These are phyloP conservation scores for Caenorhabditis wallacei DNA, from an alignment of 2,888 invertebrate species.

Conservation along the genomic window DNA sequence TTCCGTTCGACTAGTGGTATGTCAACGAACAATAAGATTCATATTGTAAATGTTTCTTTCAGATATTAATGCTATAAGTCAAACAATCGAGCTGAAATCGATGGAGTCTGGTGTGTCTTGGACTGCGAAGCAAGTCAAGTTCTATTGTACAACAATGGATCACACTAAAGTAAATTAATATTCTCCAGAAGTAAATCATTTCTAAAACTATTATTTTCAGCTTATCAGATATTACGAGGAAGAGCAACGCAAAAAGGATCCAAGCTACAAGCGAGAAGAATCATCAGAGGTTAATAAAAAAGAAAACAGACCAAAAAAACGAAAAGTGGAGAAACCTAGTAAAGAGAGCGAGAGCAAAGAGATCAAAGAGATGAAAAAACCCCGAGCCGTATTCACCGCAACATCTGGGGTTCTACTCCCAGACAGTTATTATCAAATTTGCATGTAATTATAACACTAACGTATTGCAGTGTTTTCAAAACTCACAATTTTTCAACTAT, in stretches of 20 bases:
- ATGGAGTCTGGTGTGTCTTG: constrained; percentile 97
- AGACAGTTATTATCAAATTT: not conserved
- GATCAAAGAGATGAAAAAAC: not conserved
- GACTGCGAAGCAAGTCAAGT: constrained; percentile 99
- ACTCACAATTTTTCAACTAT: not conserved
- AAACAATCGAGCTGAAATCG: constrained; percentile 96
- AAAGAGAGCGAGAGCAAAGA: not conserved
- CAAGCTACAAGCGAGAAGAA: constrained; percentile 41
- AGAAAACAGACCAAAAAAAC: constrained; percentile 6
- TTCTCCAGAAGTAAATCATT: not conserved
- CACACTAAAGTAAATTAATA: constrained; percentile 88
- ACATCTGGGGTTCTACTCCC: constrained; percentile 6
- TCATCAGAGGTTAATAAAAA: constrained; percentile 25
- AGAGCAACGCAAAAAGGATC: constrained; percentile 28
- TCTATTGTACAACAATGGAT: constrained; percentile 98
- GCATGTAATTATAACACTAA: not conserved
- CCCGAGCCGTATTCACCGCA: constrained; percentile 3
- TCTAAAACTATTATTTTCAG: constrained; percentile 15
- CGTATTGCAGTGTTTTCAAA: not conserved
- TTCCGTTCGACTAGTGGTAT: constrained; percentile 40
- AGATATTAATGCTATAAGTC: constrained; percentile 99
- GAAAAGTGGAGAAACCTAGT: not conserved
- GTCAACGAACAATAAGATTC: not conserved
- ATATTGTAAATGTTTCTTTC: constrained; percentile 66
- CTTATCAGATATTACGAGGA: constrained; percentile 41